Base-by-base conservation (phyloP, 2,797 vertebrate species). In the Botia kubotai region DNA sequence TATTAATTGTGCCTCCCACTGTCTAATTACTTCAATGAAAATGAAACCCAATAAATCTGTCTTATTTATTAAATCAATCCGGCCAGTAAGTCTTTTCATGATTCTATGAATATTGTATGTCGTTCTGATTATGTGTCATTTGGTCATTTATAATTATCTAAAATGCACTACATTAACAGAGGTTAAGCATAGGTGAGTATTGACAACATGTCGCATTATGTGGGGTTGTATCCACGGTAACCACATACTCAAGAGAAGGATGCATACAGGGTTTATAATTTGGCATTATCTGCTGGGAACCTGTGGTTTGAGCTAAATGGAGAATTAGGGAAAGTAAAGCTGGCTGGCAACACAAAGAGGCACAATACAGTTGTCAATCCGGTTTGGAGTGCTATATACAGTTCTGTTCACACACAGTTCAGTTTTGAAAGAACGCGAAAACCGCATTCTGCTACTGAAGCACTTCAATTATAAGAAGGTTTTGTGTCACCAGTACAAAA, bases 1-100 rank as follows among this genome's bases (percentile, higher is more conserved):
- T 73, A 67, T 72, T 69, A 73, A 84, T 36, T 73, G 62, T 58
- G 70, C 23, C 48, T 58, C 58, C 33, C 68, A 77, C 65, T 77
- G 70, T 60, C 29, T 77, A 81, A 84, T 80, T 65, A 72, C 13
- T 60, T 33, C 39, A 83, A 80, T 77, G 4, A 77, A 77, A 14
- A 68, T 33, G 21, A 13, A 84, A 26, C 14, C 67, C 29, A 72
- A 81, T 62, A 72, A 70, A 78, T 48, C 17, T 2, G 12, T 17
- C 17, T 74, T n/a, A 55, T 78, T 73, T 71, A 72, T 75, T 81
- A 65, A 60, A 83, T 36, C 71, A 26, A 75, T 81, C 72, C 58
- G 62, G 33, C 65, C 13, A 26, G 69, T 75, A 63, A 67, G 13
- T 6, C 19, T 68, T 19, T 48, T 52, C 12, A 65, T 16, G 36